Evolutionary conservation across 1,140 invertebrate species (phyloP), one percentile per base, ranked within the genome.

Genomic region (Caenorhabditis briggsae): DNA sequence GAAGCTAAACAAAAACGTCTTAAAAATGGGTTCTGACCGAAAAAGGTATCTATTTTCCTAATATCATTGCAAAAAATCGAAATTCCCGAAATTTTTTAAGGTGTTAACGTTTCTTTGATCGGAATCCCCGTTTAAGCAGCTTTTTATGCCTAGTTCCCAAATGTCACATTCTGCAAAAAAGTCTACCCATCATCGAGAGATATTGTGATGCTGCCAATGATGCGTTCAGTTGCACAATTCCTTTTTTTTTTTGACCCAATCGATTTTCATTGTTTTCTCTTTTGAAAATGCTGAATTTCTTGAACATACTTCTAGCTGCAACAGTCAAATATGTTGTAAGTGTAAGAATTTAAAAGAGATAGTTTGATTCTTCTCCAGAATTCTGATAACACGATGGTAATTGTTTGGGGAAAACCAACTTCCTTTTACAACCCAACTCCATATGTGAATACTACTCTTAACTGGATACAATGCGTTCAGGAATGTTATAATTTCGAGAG

Each of bases 401-500:
- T 78, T 23, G 70, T 78, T 23, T 78, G 70, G 70, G 70, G 70
- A 12, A 78, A 78, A 50, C 70, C 70, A 78, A 50, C 46, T 5
- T 18, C 5, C 16, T 43, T 50, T 46, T 12, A 23, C 18, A 48
- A 41, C 41, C 16, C 70, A 50, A 18, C 20, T 78, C 70, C 70
- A 18, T n/a, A 78, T 11, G 8, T 78, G 6, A 50, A 78, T 11
- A 20, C 33, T 14, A 78, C 18, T 43, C 11, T 50, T 9, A 23
- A 78, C 43, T 78, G 70, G 70, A 5, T 2, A 5, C 33, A 50
- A 8, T 78, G 70, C 53, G n/a, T 78, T 12, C 70, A 53, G n/a
- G 7, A 12, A 78, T 78, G 70, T 23, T 78, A 50, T 41, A 43
- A 78, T 23, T 50, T 23, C 9, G 11, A 48, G 11, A 50, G 18